Base-by-base conservation (phyloP, 2,797 vertebrate species). In the Enteromius viviparus region DNA sequence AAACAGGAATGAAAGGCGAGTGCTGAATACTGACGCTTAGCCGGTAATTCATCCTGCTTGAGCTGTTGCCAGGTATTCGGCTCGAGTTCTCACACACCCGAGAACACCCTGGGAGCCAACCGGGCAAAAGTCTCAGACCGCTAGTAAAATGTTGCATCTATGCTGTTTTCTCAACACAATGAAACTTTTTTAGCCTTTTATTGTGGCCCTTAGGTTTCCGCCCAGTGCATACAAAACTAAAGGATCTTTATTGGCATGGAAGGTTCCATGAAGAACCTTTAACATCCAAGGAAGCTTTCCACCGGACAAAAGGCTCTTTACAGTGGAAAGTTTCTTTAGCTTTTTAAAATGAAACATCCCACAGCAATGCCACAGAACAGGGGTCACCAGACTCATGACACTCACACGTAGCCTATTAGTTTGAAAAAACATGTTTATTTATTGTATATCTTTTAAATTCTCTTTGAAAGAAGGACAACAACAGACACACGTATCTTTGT, bases 1-100 rank as follows among this genome's bases (percentile, higher is more conserved):
- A 83, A 76, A 85, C 81, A 82, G 84, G 85, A 78, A 81, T 81
- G 47, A 85, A 78, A 82, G 74, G 47, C 62, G 37, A 58, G 76
- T 78, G 40, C 69, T 76, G 84, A 83, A 87, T 71, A 77, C 85
- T 85, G 76, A 79, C 83, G 86, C 85, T 89, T 69, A 87, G 77
- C 75, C 85, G 62, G 88, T 91, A 90, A 92, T 92, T 93, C 88
- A 91, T 91, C 76, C 87, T 78, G 84, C 71, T 81, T 92, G 91
- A 93, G 89, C 82, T 65, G 86, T 72, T 91, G 90, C 89, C 89
- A 90, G 86, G 76, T 89, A 79, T 85, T 77, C 76, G 85, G 87
- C 78, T 82, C 53, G 62, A 81, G 82, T 87, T 89, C 86, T 79
- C 71, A 34, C 86, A 86, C 84, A 87, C 82, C 74, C 80, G 75